A percentile compares a stretch with the other conserved stretches of the same genome.
Conservation (phyloP, 2,113 vertebrate genomes). For the Scartelaos histophorus region DNA sequence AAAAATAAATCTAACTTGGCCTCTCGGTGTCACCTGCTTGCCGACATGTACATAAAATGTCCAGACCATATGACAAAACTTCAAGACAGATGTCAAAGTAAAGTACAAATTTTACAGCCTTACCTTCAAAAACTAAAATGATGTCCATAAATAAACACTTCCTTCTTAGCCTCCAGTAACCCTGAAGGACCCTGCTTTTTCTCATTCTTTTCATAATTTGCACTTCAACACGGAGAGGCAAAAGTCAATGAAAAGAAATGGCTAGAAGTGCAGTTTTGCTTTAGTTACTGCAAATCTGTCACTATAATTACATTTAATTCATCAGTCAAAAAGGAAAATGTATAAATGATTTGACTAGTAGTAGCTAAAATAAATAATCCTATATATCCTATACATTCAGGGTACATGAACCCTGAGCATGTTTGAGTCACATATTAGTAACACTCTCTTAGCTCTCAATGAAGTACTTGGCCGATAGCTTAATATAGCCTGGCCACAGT, state of each 20-base stretch:
- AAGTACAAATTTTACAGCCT: no score
- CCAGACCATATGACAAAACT: no score
- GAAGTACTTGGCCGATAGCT: neutral
- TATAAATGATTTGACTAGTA: neutral
- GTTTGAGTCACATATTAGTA: conserved; percentile 5
- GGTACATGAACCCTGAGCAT: neutral
- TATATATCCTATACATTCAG: neutral
- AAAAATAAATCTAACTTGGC: no score
- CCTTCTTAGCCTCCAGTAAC: neutral
- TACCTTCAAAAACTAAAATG: no score
- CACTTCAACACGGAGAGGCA: neutral
- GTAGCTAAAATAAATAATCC: neutral
- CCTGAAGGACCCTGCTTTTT: no score
- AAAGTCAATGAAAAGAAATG: neutral
- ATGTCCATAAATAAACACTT: no score
- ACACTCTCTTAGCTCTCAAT: neutral
- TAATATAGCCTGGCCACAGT: neutral
- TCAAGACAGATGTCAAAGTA: no score
- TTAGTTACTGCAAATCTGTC: no score
- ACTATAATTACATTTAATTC: no score
- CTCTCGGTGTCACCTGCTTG: no score
- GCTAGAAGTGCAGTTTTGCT: neutral
- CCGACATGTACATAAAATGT: no score
- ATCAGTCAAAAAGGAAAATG: no score
- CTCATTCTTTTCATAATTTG: neutral